Conservation (phyloP, 2,797 vertebrate species). For the Calcarius lapponicus region DNA sequence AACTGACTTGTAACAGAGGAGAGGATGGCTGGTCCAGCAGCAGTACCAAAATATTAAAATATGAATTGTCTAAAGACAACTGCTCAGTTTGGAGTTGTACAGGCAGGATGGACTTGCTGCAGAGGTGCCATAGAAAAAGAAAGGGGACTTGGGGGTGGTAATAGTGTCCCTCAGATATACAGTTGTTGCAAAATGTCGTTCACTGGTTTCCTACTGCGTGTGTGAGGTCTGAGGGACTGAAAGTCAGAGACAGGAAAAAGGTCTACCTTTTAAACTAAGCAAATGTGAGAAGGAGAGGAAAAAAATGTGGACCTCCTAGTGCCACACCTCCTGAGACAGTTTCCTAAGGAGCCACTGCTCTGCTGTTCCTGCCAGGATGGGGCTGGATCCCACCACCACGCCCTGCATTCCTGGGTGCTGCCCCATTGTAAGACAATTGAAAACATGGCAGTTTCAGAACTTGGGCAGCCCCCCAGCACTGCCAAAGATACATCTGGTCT, state of each 20-base stretch:
- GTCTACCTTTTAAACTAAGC: background rate
- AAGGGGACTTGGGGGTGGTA: background rate
- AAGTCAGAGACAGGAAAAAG: background rate
- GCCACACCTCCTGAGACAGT: background rate
- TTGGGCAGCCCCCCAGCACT: background rate
- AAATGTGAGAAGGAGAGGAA: background rate
- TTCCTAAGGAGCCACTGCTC: background rate
- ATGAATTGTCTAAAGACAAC: background rate
- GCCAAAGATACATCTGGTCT: conserved; percentile 15
- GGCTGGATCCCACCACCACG: background rate
- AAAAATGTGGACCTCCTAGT: background rate
- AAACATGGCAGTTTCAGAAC: conserved; percentile 21
- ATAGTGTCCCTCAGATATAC: background rate
- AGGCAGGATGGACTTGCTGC: background rate
- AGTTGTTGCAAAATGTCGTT: background rate
- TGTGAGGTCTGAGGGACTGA: background rate
- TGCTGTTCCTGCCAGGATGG: background rate
- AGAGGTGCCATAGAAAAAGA: background rate
- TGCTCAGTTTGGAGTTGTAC: background rate
- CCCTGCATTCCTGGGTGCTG: conserved; percentile 17
- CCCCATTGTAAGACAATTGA: conserved; percentile 27
- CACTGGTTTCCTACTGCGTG: accelerated
- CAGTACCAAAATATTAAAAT: background rate
- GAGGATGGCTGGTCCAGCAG: background rate
- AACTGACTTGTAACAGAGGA: background rate